Conservation (phyloP, 1,140 invertebrate genomes). For the Cydia strobilella region DNA sequence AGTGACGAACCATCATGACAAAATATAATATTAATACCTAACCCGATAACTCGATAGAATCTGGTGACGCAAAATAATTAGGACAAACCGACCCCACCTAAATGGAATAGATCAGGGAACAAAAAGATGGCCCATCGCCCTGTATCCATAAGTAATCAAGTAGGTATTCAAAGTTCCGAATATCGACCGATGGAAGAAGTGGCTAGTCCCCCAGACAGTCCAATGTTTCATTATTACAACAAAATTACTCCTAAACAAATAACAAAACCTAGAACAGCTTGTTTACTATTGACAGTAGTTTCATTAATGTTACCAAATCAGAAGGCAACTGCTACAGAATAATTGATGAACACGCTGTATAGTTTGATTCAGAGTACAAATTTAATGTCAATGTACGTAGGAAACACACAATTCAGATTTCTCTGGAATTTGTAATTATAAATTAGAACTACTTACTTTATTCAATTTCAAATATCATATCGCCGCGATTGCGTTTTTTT, state of each 20-base stretch:
- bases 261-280: neutral
- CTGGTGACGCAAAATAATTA: too few relatives aligned
- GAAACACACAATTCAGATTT: neutral
- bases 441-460: too few relatives aligned
- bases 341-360: neutral
- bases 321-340: conserved; percentile 17
- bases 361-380: neutral
- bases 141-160: too few relatives aligned
- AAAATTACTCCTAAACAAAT: neutral
- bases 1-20: too few relatives aligned
- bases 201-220: neutral
- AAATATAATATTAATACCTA: too few relatives aligned
- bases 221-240: neutral
- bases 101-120: too few relatives aligned
- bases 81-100: too few relatives aligned
- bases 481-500: too few relatives aligned
- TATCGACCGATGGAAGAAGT: neutral
- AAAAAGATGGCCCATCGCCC: too few relatives aligned
- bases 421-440: too few relatives aligned
- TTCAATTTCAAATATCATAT: too few relatives aligned
- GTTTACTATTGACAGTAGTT: conserved; percentile 9
- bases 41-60: too few relatives aligned
- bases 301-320: conserved; percentile 5
- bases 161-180: neutral
- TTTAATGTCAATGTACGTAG: neutral